These are phyloP conservation scores for Anseranas semipalmata DNA, from an alignment of 2,113 vertebrate genomes.

Conservation along the genomic window DNA sequence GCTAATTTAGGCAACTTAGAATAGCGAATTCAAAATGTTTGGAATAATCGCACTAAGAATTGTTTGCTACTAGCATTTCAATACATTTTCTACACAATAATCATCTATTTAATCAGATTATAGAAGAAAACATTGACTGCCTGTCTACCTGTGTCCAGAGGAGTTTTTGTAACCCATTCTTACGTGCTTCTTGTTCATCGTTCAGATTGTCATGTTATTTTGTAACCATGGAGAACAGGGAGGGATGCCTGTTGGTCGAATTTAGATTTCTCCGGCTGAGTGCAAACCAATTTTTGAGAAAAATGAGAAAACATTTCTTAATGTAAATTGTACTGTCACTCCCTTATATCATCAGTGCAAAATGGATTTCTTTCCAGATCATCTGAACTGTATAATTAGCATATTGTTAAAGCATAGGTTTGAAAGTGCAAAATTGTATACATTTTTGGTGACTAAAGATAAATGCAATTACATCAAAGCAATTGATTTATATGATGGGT, in stretches of 20 bases:
- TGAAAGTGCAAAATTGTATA: not conserved
- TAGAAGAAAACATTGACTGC: not conserved
- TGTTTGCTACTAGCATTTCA: not conserved
- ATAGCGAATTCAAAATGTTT: not conserved
- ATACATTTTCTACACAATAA: not conserved
- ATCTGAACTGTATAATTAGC: conserved; percentile 59
- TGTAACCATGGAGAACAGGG: conserved; percentile 67
- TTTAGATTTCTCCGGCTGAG: conserved; percentile 68
- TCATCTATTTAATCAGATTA: not conserved
- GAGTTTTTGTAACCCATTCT: conserved; percentile 49
- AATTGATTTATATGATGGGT: not conserved
- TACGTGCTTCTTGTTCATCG: conserved; percentile 29
- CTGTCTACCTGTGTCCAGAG: conserved; percentile 28
- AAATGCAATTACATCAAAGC: not conserved
- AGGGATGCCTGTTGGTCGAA: conserved; percentile 55
- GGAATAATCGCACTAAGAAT: not conserved
- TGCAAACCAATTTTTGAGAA: conserved; percentile 71
- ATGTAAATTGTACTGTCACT: conserved; percentile 71
- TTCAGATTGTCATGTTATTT: conserved; percentile 62
- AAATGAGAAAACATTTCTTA: conserved; percentile 69
- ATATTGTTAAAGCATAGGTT: conserved; percentile 40
- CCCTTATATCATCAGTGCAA: conserved; percentile 54
- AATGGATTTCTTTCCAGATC: conserved; percentile 67
- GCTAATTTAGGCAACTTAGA: not conserved
- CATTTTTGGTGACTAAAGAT: not conserved